These are phyloP conservation scores for Isaurus tuberculatus DNA, from an alignment of 92 coral and sea anemone species.

Conservation along the genomic window DNA sequence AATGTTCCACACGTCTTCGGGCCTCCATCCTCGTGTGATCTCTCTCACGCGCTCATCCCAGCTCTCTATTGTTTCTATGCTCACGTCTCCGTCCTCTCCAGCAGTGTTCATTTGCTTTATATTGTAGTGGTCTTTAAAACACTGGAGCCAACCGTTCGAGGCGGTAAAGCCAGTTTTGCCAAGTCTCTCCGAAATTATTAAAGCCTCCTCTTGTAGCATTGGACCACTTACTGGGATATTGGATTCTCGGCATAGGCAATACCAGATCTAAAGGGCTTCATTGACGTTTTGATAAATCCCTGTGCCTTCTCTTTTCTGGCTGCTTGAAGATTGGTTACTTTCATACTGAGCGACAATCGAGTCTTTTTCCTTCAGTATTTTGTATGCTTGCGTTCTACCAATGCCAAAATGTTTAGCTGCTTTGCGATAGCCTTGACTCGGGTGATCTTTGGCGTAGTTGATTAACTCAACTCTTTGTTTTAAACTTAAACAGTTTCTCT, in stretches of 20 bases:
- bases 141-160: constrained; percentile 3
- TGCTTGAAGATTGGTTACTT: constrained; percentile 13
- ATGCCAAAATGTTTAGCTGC: constrained; percentile 58
- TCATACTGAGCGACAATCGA: constrained; percentile 11
- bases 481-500: constrained; percentile 57
- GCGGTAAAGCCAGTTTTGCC: constrained; percentile 31
- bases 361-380: constrained; percentile 7
- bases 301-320: constrained; percentile 32
- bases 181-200: constrained; percentile 1
- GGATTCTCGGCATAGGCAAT: constrained; percentile 5
- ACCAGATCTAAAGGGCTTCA: constrained; percentile 9
- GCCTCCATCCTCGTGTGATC: constrained; percentile 67
- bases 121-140: background rate
- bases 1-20: constrained; percentile 70
- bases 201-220: constrained; percentile 9
- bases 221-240: constrained; percentile 2
- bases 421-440: constrained; percentile 59
- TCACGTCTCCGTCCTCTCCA: constrained; percentile 36
- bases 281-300: constrained; percentile 14
- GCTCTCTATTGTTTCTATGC: constrained; percentile 25
- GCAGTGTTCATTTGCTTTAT: constrained; percentile 3
- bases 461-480: constrained; percentile 63
- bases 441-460: constrained; percentile 56
- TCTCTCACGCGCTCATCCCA: constrained; percentile 39
- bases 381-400: constrained; percentile 44